Evolutionary conservation across 2,797 vertebrate species (phyloP).

Genomic region (Crax fasciolata): DNA sequence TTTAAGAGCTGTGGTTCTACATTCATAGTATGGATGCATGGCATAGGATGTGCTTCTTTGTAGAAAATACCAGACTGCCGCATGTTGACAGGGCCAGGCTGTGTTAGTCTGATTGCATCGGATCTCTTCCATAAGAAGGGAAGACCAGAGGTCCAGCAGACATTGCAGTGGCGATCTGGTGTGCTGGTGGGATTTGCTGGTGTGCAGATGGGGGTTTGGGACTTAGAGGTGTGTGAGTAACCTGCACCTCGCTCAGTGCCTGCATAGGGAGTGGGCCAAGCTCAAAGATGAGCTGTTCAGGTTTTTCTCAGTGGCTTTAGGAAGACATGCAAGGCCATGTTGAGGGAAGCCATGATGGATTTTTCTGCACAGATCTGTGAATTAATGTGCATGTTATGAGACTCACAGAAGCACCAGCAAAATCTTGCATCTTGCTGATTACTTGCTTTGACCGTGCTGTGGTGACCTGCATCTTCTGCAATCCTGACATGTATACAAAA

Average conservation of each 20-base stretch:
- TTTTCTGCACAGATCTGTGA: not conserved
- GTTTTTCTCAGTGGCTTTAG: conserved; percentile 1
- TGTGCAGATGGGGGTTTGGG: not conserved
- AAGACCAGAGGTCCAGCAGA: not conserved
- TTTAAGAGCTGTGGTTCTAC: not conserved
- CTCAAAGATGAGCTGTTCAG: not conserved
- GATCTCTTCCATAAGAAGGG: not conserved
- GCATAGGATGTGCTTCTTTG: not conserved
- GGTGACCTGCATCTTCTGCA: not conserved
- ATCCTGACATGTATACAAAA: not conserved
- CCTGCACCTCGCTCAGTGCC: not conserved
- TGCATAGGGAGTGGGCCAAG: not conserved
- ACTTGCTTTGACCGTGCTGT: not conserved
- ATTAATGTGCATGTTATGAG: not conserved
- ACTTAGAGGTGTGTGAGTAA: not conserved
- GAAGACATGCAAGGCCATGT: not conserved
- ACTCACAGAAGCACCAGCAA: not conserved
- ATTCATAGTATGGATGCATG: not conserved
- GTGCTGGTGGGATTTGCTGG: not conserved
- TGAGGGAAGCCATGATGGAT: not conserved
- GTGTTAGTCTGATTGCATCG: rapidly evolving
- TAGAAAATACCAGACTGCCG: not conserved
- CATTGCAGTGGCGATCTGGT: rapidly evolving
- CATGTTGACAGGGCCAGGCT: rapidly evolving
- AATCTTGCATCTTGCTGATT: not conserved